These are phyloP conservation scores for Lacerta agilis DNA, from an alignment of 2,797 vertebrate genomes.

Conservation along the genomic window DNA sequence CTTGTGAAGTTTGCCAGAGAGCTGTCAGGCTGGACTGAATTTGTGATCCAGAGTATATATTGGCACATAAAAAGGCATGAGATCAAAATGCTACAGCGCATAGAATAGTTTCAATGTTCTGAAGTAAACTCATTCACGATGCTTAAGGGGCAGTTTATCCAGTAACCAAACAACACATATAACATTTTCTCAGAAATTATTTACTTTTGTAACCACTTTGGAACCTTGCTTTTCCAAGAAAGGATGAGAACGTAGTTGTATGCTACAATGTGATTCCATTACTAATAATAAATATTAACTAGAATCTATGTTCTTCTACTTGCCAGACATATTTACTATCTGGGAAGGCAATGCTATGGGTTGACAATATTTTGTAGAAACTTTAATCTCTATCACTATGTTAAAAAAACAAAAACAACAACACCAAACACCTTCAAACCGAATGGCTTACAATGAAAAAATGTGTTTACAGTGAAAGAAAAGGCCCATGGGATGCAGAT, in stretches of 20 bases:
- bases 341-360: neutral
- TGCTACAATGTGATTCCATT: neutral
- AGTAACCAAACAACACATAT: neutral
- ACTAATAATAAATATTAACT: conserved; percentile 3
- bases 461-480: conserved; percentile 1
- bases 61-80: neutral
- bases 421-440: neutral
- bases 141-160: neutral
- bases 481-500: neutral
- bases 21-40: neutral
- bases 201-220: conserved; percentile 22
- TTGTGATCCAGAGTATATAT: neutral
- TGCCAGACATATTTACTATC: conserved; percentile 17
- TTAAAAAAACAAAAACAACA: conserved; percentile 6
- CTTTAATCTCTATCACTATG: neutral
- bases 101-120: conserved; percentile 22
- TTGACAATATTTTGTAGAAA: neutral
- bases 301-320: conserved; percentile 16
- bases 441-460: conserved; percentile 1
- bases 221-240: neutral
- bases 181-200: neutral
- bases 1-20: neutral
- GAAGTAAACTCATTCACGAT: conserved; percentile 15
- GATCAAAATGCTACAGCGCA: neutral
- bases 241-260: neutral